Percentiles rank a stretch among this genome's conserved stretches.
These are phyloP conservation scores for Zaprionus lineosus DNA, from an alignment of 2,888 invertebrate species.

Conservation along the genomic window DNA sequence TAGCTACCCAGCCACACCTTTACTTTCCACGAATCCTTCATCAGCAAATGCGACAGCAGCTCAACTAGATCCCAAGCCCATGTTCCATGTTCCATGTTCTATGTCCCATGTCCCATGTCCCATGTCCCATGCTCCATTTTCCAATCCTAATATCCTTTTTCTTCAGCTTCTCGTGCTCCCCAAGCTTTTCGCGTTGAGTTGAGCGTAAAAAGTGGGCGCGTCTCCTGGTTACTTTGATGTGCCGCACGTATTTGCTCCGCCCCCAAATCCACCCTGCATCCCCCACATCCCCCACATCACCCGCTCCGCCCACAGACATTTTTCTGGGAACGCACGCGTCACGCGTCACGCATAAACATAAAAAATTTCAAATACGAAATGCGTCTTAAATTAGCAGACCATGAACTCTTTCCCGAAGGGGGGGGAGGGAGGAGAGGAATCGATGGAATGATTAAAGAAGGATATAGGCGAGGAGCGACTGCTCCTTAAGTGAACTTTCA, in stretches of 20 bases:
- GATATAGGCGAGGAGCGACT: too few relatives aligned
- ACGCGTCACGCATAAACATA: conserved; percentile 53
- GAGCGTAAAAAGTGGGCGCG: conserved; percentile 58
- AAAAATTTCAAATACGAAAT: conserved; percentile 32
- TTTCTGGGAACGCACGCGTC: conserved; percentile 6
- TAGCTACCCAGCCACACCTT: conserved; percentile 3
- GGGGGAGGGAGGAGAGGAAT: too few relatives aligned
- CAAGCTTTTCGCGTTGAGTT: conserved; percentile 43
- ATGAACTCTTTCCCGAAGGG: conserved; percentile 37
- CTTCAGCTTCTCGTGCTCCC: conserved; percentile 33
- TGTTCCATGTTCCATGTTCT: conserved; percentile 5
- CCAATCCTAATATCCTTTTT: not conserved
- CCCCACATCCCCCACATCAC: too few relatives aligned
- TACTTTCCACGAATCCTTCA: conserved; percentile 50
- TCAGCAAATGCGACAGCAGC: conserved; percentile 64
- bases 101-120: conserved; percentile 2
- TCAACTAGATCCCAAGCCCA: conserved; percentile 13
- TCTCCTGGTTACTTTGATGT: conserved; percentile 70
- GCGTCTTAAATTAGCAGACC: conserved; percentile 48
- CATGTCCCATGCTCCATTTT: not conserved
- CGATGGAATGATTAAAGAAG: too few relatives aligned
- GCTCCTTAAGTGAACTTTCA: too few relatives aligned
- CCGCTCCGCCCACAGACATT: not conserved
- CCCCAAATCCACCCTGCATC: not conserved
- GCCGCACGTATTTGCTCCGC: conserved; percentile 56